Conservation (phyloP, 1,140 invertebrate genomes). For the Drosophila ironensis region DNA sequence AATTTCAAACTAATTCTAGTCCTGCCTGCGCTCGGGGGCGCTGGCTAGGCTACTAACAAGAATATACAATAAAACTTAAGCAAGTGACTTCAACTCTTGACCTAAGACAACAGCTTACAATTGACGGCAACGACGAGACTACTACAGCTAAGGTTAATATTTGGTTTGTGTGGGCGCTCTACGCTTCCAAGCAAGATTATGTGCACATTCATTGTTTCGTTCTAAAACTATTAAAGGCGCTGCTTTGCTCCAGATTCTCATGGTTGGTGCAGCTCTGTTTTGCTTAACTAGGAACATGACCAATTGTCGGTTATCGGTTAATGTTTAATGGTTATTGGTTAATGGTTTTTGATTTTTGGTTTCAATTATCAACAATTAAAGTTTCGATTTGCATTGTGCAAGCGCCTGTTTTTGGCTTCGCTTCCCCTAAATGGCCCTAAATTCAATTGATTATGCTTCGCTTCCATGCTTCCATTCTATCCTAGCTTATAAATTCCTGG, state of each 20-base stretch:
- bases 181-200: slow-evolving; percentile 24
- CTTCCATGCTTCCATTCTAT: no score
- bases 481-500: no score
- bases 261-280: no score
- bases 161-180: slow-evolving; percentile 53
- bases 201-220: neutral
- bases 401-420: slow-evolving; percentile 23
- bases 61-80: neutral
- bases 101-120: slow-evolving; percentile 7
- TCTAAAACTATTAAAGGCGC: no score
- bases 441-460: slow-evolving; percentile 30
- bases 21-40: no score
- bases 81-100: neutral
- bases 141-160: slow-evolving; percentile 54
- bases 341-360: slow-evolving; percentile 21
- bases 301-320: slow-evolving; percentile 15
- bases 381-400: slow-evolving; percentile 14
- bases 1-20: no score
- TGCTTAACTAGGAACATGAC: slow-evolving; percentile 47
- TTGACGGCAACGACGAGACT: neutral
- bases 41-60: neutral
- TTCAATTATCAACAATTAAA: slow-evolving; percentile 55
- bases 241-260: no score
- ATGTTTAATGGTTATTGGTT: no score
- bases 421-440: slow-evolving; percentile 17